Evolutionary conservation across 2,113 vertebrate species (phyloP).

Genomic region (Heptranchias perlo): DNA sequence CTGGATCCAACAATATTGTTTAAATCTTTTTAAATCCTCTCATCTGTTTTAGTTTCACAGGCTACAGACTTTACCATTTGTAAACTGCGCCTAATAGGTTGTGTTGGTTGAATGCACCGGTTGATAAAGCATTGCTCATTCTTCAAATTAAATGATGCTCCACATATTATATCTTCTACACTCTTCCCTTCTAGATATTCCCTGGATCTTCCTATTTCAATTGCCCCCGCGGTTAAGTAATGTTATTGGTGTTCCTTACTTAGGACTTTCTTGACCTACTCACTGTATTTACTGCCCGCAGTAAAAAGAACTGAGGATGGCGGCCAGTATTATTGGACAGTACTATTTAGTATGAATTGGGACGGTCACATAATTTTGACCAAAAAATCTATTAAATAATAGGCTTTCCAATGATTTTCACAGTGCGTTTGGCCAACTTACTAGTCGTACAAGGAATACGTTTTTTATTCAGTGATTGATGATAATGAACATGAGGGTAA

Average conservation of each 20-base stretch:
- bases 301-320: background rate
- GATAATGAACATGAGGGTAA: background rate
- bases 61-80: background rate
- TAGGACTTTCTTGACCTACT: background rate
- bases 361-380: background rate
- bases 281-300: background rate
- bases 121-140: background rate
- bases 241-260: background rate
- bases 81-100: background rate
- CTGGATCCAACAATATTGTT: background rate
- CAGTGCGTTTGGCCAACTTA: background rate
- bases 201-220: too few relatives aligned
- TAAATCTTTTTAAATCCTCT: background rate
- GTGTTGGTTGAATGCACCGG: background rate
- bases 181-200: background rate
- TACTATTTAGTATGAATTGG: background rate
- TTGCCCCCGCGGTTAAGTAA: background rate
- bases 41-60: background rate
- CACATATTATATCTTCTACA: background rate
- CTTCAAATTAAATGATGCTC: background rate
- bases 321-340: background rate
- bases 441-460: background rate
- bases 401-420: background rate
- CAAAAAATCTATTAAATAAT: background rate
- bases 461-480: conserved; percentile 1